Base-by-base conservation (phyloP, 2,113 vertebrate species). In the Cyphomyrus discorhynchus region DNA sequence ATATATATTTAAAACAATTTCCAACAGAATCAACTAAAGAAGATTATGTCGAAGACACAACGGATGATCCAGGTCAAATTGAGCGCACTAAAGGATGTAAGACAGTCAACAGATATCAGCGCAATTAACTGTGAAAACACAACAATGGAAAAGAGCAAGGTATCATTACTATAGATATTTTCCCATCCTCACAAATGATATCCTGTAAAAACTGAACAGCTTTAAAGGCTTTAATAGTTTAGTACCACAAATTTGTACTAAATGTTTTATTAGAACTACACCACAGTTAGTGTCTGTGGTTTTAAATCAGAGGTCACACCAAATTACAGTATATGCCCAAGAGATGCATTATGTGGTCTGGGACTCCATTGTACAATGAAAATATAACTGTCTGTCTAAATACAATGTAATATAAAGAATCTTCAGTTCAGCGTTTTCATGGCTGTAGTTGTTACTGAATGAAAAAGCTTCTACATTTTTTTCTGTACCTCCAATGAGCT, bases 61-160 rank as follows among this genome's bases (percentile, higher is more conserved):
- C 70, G 24, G 13, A 82, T 82, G 89, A 56, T 88, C 52, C 83
- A 87, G 89, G 89, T 42, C 49, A 88, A 77, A 90, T 10, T 80
- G 70, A 83, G 17, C 70, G 49, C 31, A 50, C 17, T 82, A 31
- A 84, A 86, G 58, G 89, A 88, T 39, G 87, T 90, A 49, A n/a
- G 24, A 58, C 86, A 21, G 50, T 58, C 49, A 56, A 52, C 56
- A 70, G 42, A 46, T 24, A 49, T 49, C 70, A 90, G 89, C n/a
- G 82, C 27, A 58, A 39, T 83, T 42, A 45, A 46, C 80, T 83
- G 39, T 46, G 42, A 46, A 46, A 83, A 66, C 58, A 62, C 24
- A 27, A 66, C 58, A 27, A 66, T 66, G n/a, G 58, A 66, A 27
- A n/a, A 27, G 2, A 66, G 2, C 9, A 66, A 83, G 39, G 39